Conservation (phyloP, 2,113 vertebrate genomes). For the Macroglossus sobrinus region DNA sequence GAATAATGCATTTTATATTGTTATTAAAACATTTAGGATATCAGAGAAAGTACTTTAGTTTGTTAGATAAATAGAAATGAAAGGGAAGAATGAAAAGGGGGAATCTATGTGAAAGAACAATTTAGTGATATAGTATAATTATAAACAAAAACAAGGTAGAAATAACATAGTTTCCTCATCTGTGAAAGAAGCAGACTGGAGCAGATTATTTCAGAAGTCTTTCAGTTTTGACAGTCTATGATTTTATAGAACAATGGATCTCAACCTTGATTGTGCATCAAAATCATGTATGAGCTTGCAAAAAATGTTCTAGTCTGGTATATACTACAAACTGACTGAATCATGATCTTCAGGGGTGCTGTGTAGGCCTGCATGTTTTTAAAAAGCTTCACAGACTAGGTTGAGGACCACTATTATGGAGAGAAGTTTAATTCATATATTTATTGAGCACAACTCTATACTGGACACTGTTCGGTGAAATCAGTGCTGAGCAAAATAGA, state of each 20-base stretch:
- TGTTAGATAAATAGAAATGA: conserved; percentile 6
- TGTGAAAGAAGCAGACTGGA: not conserved
- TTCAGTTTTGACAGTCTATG: not conserved
- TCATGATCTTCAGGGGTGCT: not conserved
- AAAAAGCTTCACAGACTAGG: not conserved
- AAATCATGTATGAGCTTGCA: not conserved
- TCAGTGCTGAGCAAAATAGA: not conserved
- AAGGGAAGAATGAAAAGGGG: not conserved
- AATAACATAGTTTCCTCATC: not conserved
- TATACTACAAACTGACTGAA: not conserved
- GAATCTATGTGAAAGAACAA: not conserved
- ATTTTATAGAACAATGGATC: not conserved
- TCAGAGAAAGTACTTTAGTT: not conserved
- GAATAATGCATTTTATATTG: not conserved
- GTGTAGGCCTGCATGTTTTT: not conserved
- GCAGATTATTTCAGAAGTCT: not conserved
- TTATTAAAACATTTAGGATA: not conserved
- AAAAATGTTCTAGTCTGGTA: not conserved
- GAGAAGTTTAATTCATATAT: not conserved
- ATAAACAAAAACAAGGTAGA: not conserved
- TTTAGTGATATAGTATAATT: not conserved
- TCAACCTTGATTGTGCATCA: not conserved
- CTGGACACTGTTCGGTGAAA: not conserved
- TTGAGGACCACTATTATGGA: not conserved
- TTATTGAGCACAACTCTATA: not conserved